Percentiles rank a stretch among this genome's conserved stretches.
phyloP scores from a whole-genome alignment of 2,113 vertebrate genomes.

The Brachyhypopomus gauderio region DNA sequence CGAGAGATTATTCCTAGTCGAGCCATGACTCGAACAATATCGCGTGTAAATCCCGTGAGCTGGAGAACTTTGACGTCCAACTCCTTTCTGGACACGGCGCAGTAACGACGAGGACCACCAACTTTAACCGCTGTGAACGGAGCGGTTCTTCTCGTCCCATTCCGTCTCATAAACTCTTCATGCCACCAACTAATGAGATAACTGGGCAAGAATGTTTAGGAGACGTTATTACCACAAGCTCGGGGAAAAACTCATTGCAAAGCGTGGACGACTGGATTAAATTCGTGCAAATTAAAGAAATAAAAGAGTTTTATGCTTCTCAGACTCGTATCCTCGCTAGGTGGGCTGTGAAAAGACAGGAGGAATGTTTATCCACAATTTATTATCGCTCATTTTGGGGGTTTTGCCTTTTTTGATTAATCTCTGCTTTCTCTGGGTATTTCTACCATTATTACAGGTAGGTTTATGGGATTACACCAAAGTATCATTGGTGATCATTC shows the following conservation, averaged over 20 bases:
- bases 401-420: conserved; percentile 50
- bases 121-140: conserved; percentile 53
- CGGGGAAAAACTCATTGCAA: conserved; percentile 42
- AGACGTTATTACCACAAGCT: conserved; percentile 43
- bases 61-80: conserved; percentile 48
- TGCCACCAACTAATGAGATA: conserved; percentile 51
- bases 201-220: conserved; percentile 55
- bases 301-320: conserved; percentile 48
- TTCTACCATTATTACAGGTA: conserved; percentile 58
- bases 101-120: conserved; percentile 39
- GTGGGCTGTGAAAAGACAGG: conserved; percentile 47
- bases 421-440: conserved; percentile 51
- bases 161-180: conserved; percentile 45
- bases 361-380: conserved; percentile 59
- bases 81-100: conserved; percentile 20
- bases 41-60: not conserved
- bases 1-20: conserved; percentile 35
- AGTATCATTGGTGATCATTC: conserved; percentile 9
- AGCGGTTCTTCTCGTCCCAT: conserved; percentile 30
- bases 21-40: conserved; percentile 17
- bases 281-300: conserved; percentile 46
- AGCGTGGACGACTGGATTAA: conserved; percentile 52
- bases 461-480: conserved; percentile 14
- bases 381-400: conserved; percentile 45
- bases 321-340: conserved; percentile 44